Conservation (phyloP, 1,140 invertebrate genomes). For the Brachionus manjavacas region DNA sequence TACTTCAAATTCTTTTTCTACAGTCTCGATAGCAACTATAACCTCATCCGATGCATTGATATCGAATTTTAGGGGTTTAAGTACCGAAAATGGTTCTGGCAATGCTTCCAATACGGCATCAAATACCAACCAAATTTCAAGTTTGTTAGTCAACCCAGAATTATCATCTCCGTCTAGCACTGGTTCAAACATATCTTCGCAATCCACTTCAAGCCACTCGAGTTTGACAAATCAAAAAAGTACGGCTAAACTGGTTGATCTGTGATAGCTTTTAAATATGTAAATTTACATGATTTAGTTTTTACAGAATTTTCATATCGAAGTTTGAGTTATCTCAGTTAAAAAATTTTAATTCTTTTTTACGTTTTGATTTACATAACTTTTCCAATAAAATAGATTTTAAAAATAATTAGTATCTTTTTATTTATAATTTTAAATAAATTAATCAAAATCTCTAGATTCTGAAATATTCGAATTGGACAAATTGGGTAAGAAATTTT, state of each 20-base stretch:
- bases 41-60: not conserved
- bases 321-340: not conserved
- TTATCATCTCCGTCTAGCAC: not conserved
- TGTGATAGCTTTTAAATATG: not conserved
- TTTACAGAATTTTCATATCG: not conserved
- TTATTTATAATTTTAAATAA: too few species aligned
- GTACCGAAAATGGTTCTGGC: not conserved
- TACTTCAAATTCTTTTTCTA: not conserved
- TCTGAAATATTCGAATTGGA: too few species aligned
- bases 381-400: not conserved
- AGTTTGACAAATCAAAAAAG: slow-evolving; percentile 15
- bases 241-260: not conserved
- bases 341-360: not conserved
- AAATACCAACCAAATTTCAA: not conserved
- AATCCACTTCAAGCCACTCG: not conserved
- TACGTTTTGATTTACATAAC: not conserved
- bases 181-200: not conserved
- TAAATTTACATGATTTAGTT: not conserved
- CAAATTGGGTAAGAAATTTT: too few species aligned
- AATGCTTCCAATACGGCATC: not conserved
- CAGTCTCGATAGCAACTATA: not conserved
- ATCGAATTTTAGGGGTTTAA: not conserved
- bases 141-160: not conserved
- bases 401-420: not conserved
- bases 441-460: too few species aligned